A percentile compares a stretch with the other conserved stretches of the same genome.
Conservation (phyloP, 1,140 invertebrate genomes). For the Thaumetopoea pityocampa region DNA sequence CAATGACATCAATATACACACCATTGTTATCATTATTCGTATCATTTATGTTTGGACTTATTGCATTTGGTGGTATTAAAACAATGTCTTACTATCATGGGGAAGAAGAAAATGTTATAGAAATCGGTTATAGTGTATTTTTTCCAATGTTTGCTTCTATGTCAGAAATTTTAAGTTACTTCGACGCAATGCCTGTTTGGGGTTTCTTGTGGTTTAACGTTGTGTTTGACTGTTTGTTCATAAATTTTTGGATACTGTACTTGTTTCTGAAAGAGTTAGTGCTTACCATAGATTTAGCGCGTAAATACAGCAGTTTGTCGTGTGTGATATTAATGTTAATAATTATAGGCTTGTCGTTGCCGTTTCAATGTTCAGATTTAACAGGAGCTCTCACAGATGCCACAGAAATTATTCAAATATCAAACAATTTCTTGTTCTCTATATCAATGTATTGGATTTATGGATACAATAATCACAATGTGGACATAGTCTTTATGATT, state of each 20-base stretch:
- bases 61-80: slow-evolving; percentile 52
- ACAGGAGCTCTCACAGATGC: slow-evolving; percentile 38
- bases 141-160: slow-evolving; percentile 48
- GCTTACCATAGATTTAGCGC: slow-evolving; percentile 19
- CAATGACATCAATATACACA: slow-evolving; percentile 46
- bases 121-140: slow-evolving; percentile 40
- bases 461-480: slow-evolving; percentile 48
- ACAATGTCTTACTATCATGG: slow-evolving; percentile 60
- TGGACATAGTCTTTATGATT: slow-evolving; percentile 66
- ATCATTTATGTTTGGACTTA: slow-evolving; percentile 36
- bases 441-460: slow-evolving; percentile 57
- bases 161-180: slow-evolving; percentile 51
- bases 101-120: slow-evolving; percentile 50
- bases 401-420: slow-evolving; percentile 46
- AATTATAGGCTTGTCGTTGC: slow-evolving; percentile 32
- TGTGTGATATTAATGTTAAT: slow-evolving; percentile 24
- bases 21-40: slow-evolving; percentile 42
- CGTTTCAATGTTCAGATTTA: slow-evolving; percentile 53
- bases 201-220: slow-evolving; percentile 51
- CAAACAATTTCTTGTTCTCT: slow-evolving; percentile 46
- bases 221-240: slow-evolving; percentile 37
- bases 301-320: slow-evolving; percentile 28
- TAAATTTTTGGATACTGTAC: slow-evolving; percentile 45
- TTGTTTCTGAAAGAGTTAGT: slow-evolving; percentile 43
- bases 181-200: slow-evolving; percentile 43